Base-by-base conservation (phyloP, 1,140 invertebrate genomes). In the Sarcophaga bullata region DNA sequence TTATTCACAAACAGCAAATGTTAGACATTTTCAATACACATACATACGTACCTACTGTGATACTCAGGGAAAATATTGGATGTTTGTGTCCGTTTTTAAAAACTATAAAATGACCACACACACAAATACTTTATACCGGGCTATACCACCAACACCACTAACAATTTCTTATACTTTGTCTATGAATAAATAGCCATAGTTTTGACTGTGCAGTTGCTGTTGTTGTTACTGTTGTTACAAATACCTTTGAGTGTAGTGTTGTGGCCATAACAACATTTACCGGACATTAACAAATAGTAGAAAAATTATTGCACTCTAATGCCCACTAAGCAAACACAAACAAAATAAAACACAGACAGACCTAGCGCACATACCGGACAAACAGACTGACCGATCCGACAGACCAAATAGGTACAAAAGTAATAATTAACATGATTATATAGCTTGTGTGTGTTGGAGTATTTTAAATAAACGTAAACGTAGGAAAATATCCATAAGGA, bases 351-450 rank as follows among this genome's bases (percentile, higher is more conserved):
- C 11, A 58, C n/a, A 58, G 6, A 58, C 11, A 58, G n/a, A 15
- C 0, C 52, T 15, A 1, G 54, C 13, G 3, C 6, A n/a, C 15
- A 13, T 7, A 11, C 54, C 52, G 13, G n/a, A 58, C n/a, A 13
- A 7, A 58, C 15, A 73, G 7, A 25, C 17, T 15, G 17, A 25
- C 7, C 25, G 73, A 15, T 8, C 8, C 48, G 73, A 76, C 37
- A 76, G 48, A 37, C 25, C 25, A 4, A 37, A 37, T 37, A 37
- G 25, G 54, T 58, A 7, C 54, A 68, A 68, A 68, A 68, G 62
- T 68, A 68, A 68, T 68, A 68, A 68, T 68, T 68, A 68, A 68
- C 62, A 68, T 68, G 62, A 68, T 68, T 68, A 68, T 68, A 68
- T 25, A 68, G n/a, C 62, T 68, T 25, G 19, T 37, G 62, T 37